phyloP scores from a whole-genome alignment of 2,797 vertebrate genomes.

The Avahi laniger region DNA sequence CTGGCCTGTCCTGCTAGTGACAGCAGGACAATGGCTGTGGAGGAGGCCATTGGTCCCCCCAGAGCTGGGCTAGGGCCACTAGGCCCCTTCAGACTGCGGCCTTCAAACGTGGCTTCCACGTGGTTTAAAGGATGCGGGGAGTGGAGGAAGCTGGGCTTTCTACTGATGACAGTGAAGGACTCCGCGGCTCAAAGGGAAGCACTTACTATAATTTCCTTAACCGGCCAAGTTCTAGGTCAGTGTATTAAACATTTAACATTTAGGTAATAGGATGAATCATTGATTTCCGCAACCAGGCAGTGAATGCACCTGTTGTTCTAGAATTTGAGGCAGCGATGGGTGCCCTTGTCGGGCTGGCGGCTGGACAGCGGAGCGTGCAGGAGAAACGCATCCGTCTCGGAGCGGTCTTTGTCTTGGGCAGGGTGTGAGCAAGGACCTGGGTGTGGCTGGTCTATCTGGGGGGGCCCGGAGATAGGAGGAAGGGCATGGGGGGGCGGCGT shows the following conservation, averaged over 20 bases:
- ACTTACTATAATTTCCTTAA: neutral
- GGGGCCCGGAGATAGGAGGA: neutral
- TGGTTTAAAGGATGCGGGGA: neutral
- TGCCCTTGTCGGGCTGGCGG: neutral
- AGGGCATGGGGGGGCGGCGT: accelerated
- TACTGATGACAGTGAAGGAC: neutral
- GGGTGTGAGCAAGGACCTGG: neutral
- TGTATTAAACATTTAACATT: neutral
- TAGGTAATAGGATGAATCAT: neutral
- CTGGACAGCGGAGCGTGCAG: accelerated
- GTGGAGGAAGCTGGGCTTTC: neutral
- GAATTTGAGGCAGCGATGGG: neutral
- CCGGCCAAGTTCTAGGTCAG: neutral
- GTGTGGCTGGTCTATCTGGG: neutral
- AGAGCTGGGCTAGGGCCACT: neutral
- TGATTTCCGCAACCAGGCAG: neutral
- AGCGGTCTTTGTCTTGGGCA: accelerated
- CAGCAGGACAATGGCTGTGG: neutral
- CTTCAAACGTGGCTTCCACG: neutral
- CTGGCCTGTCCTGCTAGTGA: neutral
- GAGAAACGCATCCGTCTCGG: accelerated
- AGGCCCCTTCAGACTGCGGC: accelerated
- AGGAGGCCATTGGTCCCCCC: neutral
- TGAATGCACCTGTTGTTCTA: neutral
- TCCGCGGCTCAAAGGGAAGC: neutral